These are phyloP conservation scores for Leptatherina wallacei DNA, from an alignment of 2,797 vertebrate species.

Conservation along the genomic window DNA sequence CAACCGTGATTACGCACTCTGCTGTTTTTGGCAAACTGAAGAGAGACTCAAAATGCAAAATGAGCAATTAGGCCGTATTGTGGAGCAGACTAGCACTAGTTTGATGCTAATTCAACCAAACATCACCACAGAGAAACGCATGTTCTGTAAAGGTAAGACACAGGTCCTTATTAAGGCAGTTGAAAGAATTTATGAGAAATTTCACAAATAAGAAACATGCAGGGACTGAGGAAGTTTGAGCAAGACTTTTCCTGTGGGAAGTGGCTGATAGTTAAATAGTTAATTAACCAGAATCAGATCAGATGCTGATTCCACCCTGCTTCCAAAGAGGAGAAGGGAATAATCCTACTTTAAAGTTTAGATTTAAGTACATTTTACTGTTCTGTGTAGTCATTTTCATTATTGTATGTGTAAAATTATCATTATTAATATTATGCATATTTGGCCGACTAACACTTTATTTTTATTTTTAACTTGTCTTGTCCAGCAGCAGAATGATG, in stretches of 20 bases:
- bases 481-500: no score
- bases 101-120: slow-evolving; percentile 43
- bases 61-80: slow-evolving; percentile 72
- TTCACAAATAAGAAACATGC: no score
- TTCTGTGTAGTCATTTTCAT: neutral
- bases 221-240: neutral
- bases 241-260: slow-evolving; percentile 74
- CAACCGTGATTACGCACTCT: slow-evolving; percentile 60
- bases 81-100: slow-evolving; percentile 16
- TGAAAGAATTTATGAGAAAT: neutral
- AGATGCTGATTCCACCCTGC: slow-evolving; percentile 60
- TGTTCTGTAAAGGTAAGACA: neutral
- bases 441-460: neutral
- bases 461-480: no score
- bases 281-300: slow-evolving; percentile 59
- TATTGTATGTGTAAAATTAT: neutral
- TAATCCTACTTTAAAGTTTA: slow-evolving; percentile 11
- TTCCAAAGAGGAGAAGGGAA: slow-evolving; percentile 21
- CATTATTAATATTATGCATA: neutral
- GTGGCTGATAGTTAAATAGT: slow-evolving; percentile 62
- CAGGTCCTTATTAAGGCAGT: neutral
- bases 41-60: slow-evolving; percentile 63
- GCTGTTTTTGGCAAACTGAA: slow-evolving; percentile 45
- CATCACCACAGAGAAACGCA: slow-evolving; percentile 3
- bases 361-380: neutral